These are phyloP conservation scores for Meteorus colon DNA, from an alignment of 2,888 invertebrate species.

Conservation along the genomic window DNA sequence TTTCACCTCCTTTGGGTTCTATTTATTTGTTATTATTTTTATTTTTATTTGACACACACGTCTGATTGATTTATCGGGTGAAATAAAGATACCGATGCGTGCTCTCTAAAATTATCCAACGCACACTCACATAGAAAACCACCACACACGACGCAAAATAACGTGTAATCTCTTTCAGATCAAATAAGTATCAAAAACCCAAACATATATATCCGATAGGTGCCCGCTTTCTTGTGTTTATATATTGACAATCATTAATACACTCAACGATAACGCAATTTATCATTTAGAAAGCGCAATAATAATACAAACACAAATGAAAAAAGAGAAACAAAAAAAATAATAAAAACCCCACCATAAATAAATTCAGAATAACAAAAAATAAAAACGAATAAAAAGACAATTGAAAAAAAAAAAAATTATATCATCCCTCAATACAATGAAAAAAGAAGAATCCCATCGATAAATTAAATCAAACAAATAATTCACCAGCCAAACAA, in stretches of 20 bases:
- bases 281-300: not conserved
- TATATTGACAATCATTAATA: slow-evolving; percentile 12
- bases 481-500: not conserved
- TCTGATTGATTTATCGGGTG: slow-evolving; percentile 8
- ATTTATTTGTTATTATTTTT: not conserved
- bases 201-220: slow-evolving; percentile 1
- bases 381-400: not conserved
- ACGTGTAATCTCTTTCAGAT: slow-evolving; percentile 18
- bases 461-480: not conserved
- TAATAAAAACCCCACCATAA: no score
- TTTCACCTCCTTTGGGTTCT: no score
- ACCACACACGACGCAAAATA: slow-evolving; percentile 1
- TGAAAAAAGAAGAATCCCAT: no score
- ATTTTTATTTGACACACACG: not conserved
- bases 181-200: slow-evolving; percentile 37
- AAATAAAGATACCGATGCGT: slow-evolving; percentile 44
- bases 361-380: not conserved
- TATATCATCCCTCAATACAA: not conserved
- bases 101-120: slow-evolving; percentile 47
- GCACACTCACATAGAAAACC: slow-evolving; percentile 23
- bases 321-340: not conserved
- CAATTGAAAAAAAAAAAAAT: not conserved
- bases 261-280: not conserved
- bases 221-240: slow-evolving; percentile 22
- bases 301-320: not conserved